A percentile compares a stretch with the other conserved stretches of the same genome.
These are phyloP conservation scores for Trogon melanurus DNA, from an alignment of 2,113 vertebrate genomes.

Conservation along the genomic window DNA sequence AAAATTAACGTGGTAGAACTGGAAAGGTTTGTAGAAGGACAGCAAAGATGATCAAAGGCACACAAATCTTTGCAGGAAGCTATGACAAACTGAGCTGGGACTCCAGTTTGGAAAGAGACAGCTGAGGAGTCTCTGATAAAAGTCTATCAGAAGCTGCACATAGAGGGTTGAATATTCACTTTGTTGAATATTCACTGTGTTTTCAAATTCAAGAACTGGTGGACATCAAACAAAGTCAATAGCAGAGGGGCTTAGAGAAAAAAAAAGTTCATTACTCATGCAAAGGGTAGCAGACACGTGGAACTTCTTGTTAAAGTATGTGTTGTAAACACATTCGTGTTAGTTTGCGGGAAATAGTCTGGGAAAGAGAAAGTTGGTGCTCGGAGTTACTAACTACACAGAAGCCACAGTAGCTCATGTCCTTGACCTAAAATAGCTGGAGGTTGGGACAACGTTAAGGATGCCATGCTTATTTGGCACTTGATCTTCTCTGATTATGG, in stretches of 20 bases:
- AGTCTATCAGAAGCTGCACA: not conserved
- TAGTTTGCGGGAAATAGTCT: not conserved
- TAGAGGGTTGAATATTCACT: not conserved
- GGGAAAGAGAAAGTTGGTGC: not conserved
- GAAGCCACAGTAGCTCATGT: not conserved
- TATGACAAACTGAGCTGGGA: not conserved
- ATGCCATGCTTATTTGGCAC: not conserved
- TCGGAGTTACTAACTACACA: not conserved
- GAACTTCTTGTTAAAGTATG: not conserved
- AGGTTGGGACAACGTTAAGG: not conserved
- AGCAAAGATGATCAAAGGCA: not conserved
- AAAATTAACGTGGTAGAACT: not conserved
- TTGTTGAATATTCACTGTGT: not conserved
- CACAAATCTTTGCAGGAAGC: not conserved
- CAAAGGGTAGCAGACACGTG: accelerated
- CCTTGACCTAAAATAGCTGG: not conserved
- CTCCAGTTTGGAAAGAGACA: not conserved
- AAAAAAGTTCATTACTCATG: not conserved
- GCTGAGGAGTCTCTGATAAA: not conserved
- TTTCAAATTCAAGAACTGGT: not conserved
- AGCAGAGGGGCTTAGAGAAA: not conserved
- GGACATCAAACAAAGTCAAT: not conserved
- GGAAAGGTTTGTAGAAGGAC: not conserved
- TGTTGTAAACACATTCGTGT: not conserved
- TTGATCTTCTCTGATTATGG: not conserved